Evolutionary conservation across 2,797 vertebrate genomes (phyloP), one percentile per base, ranked within the genome.

Genomic region (Jordanella pulchra): DNA sequence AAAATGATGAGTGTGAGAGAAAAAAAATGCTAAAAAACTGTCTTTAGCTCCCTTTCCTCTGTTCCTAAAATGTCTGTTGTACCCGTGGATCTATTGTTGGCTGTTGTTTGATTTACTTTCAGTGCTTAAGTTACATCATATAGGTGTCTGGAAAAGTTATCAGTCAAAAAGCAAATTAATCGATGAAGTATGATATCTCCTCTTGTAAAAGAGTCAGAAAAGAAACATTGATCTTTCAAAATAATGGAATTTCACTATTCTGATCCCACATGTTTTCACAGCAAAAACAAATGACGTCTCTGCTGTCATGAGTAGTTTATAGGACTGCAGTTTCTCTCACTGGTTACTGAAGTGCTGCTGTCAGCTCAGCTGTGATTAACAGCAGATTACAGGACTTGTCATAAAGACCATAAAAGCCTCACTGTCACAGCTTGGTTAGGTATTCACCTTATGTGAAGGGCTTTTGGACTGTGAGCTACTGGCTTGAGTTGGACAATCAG

Each of bases 401-500:
- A 45, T 44, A 60, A 55, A 39, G 30, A 35, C 9, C 66, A 68
- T 18, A 25, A n/a, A 42, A 55, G n/a, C 11, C 17, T 63, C 60
- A 44, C 44, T 35, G 39, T 48, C 53, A 4, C 21, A 51, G 12
- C 23, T 63, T 42, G 5, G 67, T 67, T 45, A 61, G 75, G 35
- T 61, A 65, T 44, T 71, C 6, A 45, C 27, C 0, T 66, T 21
- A 42, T 42, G 18, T 18, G 17, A 25, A 18, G 48, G 3, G 65
- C 45, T 72, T 55, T 58, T 18, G 23, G 35, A 23, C 28, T 72
- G 17, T 53, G 23, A 47, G 42, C 10, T 47, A 44, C 70, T 65
- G 45, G 53, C 72, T 51, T 44, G 25, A 69, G 65, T 55, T 25
- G 28, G 50, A 55, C 28, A 67, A 11, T 54, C 71, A 64, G 23